Base-by-base conservation (phyloP, 2,888 invertebrate species). In the Cecidostiba fungosa region DNA sequence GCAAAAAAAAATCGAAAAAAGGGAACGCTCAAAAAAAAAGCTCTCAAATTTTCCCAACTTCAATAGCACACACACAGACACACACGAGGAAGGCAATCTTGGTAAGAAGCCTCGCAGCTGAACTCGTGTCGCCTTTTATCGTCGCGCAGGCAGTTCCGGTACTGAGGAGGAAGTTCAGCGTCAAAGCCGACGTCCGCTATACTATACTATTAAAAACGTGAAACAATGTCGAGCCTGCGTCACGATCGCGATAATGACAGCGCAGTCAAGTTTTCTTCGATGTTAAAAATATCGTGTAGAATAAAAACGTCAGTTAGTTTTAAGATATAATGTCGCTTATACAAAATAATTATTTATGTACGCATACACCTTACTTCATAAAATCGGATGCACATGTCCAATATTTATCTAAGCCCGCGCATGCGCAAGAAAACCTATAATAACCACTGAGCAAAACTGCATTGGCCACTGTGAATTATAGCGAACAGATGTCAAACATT, bases 181-280 rank as follows among this genome's bases (percentile, higher is more conserved):
- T 79, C 80, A 77, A 83, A 85, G 77, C 77, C 66, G 50, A 76
- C 85, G 66, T 78, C 76, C 76, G 76, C 47, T 54, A 32, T 47
- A 2, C 73, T 32, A 1, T 8, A 23, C 54, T 39, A 66, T 39
- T 77, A 76, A 79, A 81, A 86, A 82, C 79, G 82, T 78, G 84
- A 82, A 77, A 86, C 84, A 85, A 85, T 86, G 86, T 39, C 66
- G 36, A 54, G 70, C 62, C 78, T 14, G 3, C 39, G 39, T 4
- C 83, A 6, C 54, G 54, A 29, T 50, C 36, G 23, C 29, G 66
- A 26, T 69, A 69, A 69, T 78, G 3, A 29, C 29, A n/a, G 36
- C 29, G 74, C n/a, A 29, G 32, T 12, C 10, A 66, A 29, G 26
- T 29, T 29, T 26, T 66, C 23, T 23, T 26, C 62, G 12, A 26